A percentile compares a stretch with the other conserved stretches of the same genome.
Conservation (phyloP, 2,113 vertebrate species). For the Thryonomys swinderianus region DNA sequence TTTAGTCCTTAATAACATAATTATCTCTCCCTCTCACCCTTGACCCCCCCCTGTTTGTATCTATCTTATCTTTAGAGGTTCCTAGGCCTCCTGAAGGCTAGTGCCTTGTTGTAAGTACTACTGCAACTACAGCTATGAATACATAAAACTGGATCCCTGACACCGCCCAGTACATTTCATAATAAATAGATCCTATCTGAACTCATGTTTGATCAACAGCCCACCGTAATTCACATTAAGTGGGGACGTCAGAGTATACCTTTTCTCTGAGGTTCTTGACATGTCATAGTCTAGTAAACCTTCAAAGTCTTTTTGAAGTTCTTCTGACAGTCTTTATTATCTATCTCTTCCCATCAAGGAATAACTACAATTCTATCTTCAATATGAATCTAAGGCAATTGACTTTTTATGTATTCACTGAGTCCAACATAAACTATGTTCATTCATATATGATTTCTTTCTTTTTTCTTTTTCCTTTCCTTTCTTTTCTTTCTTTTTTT, state of each 20-base stretch:
- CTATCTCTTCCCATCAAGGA: background rate
- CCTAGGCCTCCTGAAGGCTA: background rate
- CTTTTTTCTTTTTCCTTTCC: too few species aligned
- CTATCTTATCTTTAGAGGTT: background rate
- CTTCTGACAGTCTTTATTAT: background rate
- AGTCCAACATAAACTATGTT: background rate
- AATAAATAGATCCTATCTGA: background rate
- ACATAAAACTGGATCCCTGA: background rate
- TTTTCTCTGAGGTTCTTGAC: background rate
- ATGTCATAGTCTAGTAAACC: background rate
- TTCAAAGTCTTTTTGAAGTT: background rate
- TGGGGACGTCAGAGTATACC: too few species aligned
- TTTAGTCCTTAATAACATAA: background rate
- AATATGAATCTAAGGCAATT: slow-evolving; percentile 21
- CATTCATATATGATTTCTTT: background rate
- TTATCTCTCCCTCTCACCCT: background rate
- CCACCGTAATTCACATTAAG: background rate
- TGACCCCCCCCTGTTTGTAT: background rate
- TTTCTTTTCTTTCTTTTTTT: too few species aligned
- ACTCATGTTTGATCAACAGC: background rate
- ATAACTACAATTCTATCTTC: background rate
- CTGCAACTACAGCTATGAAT: background rate
- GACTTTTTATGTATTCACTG: background rate
- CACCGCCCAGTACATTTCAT: background rate
- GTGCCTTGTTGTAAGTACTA: background rate